phyloP scores from a whole-genome alignment of 2,797 vertebrate species.

The Chromis chromis region DNA sequence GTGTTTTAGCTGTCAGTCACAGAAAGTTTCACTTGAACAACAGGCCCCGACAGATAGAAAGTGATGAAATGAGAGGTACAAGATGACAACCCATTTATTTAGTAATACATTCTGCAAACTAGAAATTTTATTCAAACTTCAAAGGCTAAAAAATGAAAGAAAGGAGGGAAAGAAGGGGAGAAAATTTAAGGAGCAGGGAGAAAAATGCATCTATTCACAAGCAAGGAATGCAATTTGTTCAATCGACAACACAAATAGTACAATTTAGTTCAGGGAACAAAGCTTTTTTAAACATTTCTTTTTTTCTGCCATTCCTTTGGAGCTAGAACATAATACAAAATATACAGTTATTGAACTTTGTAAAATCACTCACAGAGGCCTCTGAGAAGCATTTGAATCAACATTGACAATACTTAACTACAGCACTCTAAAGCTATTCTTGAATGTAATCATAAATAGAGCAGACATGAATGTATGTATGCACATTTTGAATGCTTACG shows the following conservation, averaged over 20 bases:
- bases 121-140: slow-evolving; percentile 88
- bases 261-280: slow-evolving; percentile 90
- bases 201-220: slow-evolving; percentile 86
- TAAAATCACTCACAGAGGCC: slow-evolving; percentile 90
- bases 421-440: slow-evolving; percentile 86
- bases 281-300: slow-evolving; percentile 84
- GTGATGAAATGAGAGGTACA: slow-evolving; percentile 81
- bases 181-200: slow-evolving; percentile 71
- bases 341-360: slow-evolving; percentile 90
- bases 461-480: slow-evolving; percentile 81
- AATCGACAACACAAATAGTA: slow-evolving; percentile 87
- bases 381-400: slow-evolving; percentile 88
- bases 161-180: slow-evolving; percentile 67
- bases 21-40: slow-evolving; percentile 46
- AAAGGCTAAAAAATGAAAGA: slow-evolving; percentile 83
- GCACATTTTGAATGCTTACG: slow-evolving; percentile 80
- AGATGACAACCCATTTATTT: slow-evolving; percentile 93
- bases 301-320: slow-evolving; percentile 86
- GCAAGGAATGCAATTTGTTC: slow-evolving; percentile 89
- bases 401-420: slow-evolving; percentile 89
- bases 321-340: slow-evolving; percentile 93
- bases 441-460: slow-evolving; percentile 86
- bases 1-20: neutral
- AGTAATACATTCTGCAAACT: slow-evolving; percentile 91
- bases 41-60: slow-evolving; percentile 58